A percentile compares a stretch with the other conserved stretches of the same genome.
These are phyloP conservation scores for Chlorops oryzae DNA, from an alignment of 1,140 invertebrate species.

Conservation along the genomic window DNA sequence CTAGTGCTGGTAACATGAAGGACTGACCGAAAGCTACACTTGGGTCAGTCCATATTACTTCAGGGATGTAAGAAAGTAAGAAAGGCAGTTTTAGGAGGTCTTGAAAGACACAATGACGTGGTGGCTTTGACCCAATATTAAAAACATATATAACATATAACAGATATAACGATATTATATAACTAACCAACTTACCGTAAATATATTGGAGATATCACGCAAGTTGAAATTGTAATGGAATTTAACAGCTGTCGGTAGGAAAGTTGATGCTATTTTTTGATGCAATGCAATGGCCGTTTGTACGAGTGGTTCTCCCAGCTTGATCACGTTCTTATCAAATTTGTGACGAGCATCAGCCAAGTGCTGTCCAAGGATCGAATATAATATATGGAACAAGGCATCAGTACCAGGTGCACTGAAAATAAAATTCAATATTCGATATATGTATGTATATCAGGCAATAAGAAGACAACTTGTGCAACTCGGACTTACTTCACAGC, in stretches of 20 bases:
- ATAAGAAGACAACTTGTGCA: background rate
- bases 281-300: slow-evolving; percentile 70
- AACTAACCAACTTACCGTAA: slow-evolving; percentile 61
- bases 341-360: slow-evolving; percentile 58
- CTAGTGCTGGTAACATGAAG: too few species aligned
- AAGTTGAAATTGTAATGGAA: slow-evolving; percentile 95
- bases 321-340: slow-evolving; percentile 41
- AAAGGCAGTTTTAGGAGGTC: too few species aligned
- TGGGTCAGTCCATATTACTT: too few species aligned
- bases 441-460: background rate
- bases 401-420: slow-evolving; percentile 76
- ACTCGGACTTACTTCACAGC: slow-evolving; percentile 62
- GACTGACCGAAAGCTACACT: too few species aligned
- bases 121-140: too few species aligned
- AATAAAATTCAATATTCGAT: slow-evolving; percentile 2
- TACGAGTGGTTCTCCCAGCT: slow-evolving; percentile 58
- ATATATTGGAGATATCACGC: slow-evolving; percentile 85
- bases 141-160: too few species aligned
- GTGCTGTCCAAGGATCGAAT: slow-evolving; percentile 74
- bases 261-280: slow-evolving; percentile 64
- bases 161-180: too few species aligned
- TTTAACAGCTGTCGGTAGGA: slow-evolving; percentile 87
- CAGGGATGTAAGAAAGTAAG: too few species aligned
- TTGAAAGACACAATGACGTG: too few species aligned
- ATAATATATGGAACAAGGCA: slow-evolving; percentile 76